phyloP scores from a whole-genome alignment of 1,140 invertebrate species.

The Drosophila setifemur region DNA sequence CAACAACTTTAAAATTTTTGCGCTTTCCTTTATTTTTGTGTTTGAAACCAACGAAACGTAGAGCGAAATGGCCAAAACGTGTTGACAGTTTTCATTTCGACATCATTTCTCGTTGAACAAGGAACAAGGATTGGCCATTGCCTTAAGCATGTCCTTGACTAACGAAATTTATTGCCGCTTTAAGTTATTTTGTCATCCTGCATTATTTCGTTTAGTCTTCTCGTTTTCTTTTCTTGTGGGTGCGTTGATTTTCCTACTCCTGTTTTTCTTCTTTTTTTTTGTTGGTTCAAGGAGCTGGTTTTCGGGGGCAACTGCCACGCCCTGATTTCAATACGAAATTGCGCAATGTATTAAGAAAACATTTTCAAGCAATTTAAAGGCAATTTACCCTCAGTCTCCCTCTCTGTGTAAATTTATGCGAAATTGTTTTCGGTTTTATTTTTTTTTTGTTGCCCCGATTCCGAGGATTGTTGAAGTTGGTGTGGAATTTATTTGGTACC shows the following conservation, averaged over 20 bases:
- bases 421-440: constrained; percentile 42
- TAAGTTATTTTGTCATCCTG: constrained; percentile 64
- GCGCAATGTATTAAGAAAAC: constrained; percentile 61
- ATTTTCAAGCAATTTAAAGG: constrained; percentile 59
- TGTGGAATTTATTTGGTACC: constrained; percentile 16
- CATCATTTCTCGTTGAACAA: neutral
- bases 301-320: constrained; percentile 23
- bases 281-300: constrained; percentile 4
- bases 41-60: constrained; percentile 36
- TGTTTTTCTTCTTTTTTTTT: neutral
- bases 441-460: neutral
- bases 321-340: constrained; percentile 49
- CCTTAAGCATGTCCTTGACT: constrained; percentile 60
- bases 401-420: constrained; percentile 26
- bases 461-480: neutral
- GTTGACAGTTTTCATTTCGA: constrained; percentile 47
- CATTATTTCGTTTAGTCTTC: constrained; percentile 56
- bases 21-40: constrained; percentile 1
- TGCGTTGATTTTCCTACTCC: neutral
- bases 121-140: constrained; percentile 15
- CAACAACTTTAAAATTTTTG: constrained; percentile 23
- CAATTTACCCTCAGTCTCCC: constrained; percentile 21
- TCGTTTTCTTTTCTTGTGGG: neutral
- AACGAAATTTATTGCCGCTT: constrained; percentile 55
- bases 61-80: constrained; percentile 54